phyloP scores from a whole-genome alignment of 2,797 vertebrate species.

The Eulemur albifrons region DNA sequence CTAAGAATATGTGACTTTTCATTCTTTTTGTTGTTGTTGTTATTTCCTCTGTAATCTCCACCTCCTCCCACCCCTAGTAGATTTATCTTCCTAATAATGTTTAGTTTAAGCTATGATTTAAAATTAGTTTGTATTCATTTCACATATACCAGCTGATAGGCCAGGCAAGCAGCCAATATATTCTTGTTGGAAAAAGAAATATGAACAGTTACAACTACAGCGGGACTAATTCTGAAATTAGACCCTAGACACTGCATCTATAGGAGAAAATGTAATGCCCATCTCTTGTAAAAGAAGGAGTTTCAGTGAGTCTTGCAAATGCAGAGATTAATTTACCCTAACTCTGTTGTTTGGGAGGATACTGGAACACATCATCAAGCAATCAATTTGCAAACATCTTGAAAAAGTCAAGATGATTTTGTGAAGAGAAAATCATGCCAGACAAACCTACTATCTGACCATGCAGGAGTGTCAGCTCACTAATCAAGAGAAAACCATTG shows the following conservation, averaged over 20 bases:
- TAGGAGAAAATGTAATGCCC: neutral
- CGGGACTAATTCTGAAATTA: constrained; percentile 21
- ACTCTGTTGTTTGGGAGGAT: neutral
- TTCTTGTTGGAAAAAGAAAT: constrained; percentile 25
- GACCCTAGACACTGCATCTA: neutral
- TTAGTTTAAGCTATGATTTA: constrained; percentile 28
- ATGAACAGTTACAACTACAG: neutral
- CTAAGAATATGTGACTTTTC: neutral
- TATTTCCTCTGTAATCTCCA: neutral
- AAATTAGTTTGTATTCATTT: constrained; percentile 39
- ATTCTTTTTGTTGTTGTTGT: neutral
- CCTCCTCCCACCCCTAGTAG: neutral
- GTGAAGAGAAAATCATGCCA: constrained; percentile 23
- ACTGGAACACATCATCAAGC: neutral
- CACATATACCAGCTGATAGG: constrained; percentile 7
- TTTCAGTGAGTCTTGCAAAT: neutral
- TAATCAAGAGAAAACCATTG: neutral
- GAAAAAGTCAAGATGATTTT: constrained; percentile 21
- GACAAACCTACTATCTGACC: neutral
- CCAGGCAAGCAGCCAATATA: constrained; percentile 33
- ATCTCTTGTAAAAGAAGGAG: neutral
- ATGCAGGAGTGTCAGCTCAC: neutral
- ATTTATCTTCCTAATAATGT: constrained; percentile 42
- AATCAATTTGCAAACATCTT: constrained; percentile 41
- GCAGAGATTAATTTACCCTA: neutral